These are phyloP conservation scores for Drosophila stalkeri DNA, from an alignment of 2,888 invertebrate genomes.

Conservation along the genomic window DNA sequence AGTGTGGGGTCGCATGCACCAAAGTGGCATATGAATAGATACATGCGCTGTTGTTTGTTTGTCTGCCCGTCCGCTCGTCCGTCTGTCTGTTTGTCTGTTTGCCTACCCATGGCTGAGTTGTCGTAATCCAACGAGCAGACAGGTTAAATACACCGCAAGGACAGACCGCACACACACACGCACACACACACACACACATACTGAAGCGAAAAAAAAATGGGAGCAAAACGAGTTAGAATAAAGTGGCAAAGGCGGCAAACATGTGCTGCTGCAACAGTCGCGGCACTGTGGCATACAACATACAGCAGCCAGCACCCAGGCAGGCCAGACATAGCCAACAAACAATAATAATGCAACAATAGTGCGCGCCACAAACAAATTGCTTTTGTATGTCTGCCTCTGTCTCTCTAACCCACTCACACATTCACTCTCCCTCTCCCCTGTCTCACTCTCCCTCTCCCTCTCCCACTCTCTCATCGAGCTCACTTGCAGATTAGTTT, in stretches of 20 bases:
- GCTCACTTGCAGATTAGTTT: conserved; percentile 79
- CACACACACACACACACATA: conserved; percentile 32
- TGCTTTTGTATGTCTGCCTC: conserved; percentile 62
- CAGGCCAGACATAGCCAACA: conserved; percentile 68
- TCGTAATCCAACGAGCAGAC: conserved; percentile 83
- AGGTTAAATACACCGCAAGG: conserved; percentile 84
- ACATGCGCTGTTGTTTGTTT: conserved; percentile 73
- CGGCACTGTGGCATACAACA: conserved; percentile 25
- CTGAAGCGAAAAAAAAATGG: conserved; percentile 38
- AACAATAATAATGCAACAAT: conserved; percentile 81
- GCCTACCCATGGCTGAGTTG: conserved; percentile 51
- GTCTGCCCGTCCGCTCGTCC: conserved; percentile 10
- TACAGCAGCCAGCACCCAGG: conserved; percentile 27
- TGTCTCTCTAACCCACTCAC: background rate
- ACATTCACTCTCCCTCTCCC: conserved; percentile 3
- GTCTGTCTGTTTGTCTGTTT: conserved; percentile 25
- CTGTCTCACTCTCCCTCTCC: conserved; percentile 17
- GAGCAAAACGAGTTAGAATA: conserved; percentile 48
- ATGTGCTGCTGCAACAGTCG: conserved; percentile 64
- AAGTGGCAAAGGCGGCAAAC: conserved; percentile 62
- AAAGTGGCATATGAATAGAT: conserved; percentile 77
- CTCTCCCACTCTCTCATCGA: conserved; percentile 39
- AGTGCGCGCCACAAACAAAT: conserved; percentile 77
- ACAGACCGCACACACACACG: conserved; percentile 61
- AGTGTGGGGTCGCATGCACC: conserved; percentile 15